Evolutionary conservation across 2,888 invertebrate genomes (phyloP), one percentile per base, ranked within the genome.

Genomic region (Zaprionus bogoriensis): DNA sequence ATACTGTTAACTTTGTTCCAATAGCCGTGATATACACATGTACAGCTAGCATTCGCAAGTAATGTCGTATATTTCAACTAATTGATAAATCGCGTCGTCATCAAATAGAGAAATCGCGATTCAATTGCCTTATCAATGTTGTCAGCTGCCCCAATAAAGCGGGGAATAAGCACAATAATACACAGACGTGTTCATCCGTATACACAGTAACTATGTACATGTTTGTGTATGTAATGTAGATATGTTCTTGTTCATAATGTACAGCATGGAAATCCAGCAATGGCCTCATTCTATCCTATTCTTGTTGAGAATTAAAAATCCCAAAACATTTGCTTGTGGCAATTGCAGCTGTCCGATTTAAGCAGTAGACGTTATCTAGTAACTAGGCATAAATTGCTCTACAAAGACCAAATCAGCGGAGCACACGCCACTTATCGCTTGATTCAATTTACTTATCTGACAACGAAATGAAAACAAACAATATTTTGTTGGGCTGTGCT

Each of bases 311-410:
- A 36, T 36, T 17, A 4, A 9, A 7, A 3, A 36, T 9, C 9
- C n/a, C n/a, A n/a, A n/a, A n/a, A n/a, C n/a, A n/a, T n/a, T n/a
- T n/a, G n/a, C n/a, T n/a, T n/a, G n/a, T n/a, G n/a, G n/a, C n/a
- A n/a, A 32, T n/a, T 32, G 10, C 27, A 27, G 5, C 3, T 4
- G 6, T 32, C 7, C 12, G 6, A 32, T 3, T 10, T 14, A 4
- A n/a, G 27, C 17, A 3, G 5, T 25, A 19, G 27, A 36, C 46
- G 30, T 68, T 70, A 62, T 73, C 68, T 38, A 17, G 39, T 53
- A 32, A 27, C 46, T 20, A 32, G 30, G 45, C 32, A 38, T 52
- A 28, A 36, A 36, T 17, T 36, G n/a, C 7, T 12, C 10, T 2
- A 10, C 7, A 52, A 38, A 59, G 12, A 59, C 53, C 12, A 39